Conservation (phyloP, 1,140 invertebrate genomes). For the Pseudachorutes palmiensis region DNA sequence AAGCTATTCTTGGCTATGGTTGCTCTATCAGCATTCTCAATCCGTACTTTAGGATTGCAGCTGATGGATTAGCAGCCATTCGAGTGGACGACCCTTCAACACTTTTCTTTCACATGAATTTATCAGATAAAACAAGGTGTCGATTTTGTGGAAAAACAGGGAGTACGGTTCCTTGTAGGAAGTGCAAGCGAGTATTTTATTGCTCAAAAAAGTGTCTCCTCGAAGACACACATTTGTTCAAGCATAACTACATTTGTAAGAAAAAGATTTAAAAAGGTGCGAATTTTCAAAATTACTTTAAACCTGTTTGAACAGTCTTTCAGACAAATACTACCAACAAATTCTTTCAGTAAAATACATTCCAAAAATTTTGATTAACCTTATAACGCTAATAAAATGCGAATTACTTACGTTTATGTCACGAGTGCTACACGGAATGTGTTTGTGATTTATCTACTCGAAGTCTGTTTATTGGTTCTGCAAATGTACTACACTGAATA, state of each 20-base stretch:
- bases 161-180: neutral
- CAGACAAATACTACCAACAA: too few species aligned
- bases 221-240: neutral
- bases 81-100: conserved; percentile 21
- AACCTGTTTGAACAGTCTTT: too few species aligned
- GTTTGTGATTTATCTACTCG: too few species aligned
- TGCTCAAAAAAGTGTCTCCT: conserved; percentile 20
- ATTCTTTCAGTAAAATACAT: too few species aligned
- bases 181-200: conserved; percentile 15
- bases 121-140: conserved; percentile 11
- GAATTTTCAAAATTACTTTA: too few species aligned
- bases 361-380: too few species aligned
- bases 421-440: too few species aligned
- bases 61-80: conserved; percentile 12
- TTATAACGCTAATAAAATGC: too few species aligned
- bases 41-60: conserved; percentile 15
- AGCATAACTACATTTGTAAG: conserved; percentile 18
- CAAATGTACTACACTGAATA: too few species aligned
- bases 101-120: neutral
- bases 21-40: conserved; percentile 21
- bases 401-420: too few species aligned
- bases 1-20: conserved; percentile 18
- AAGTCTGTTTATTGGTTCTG: too few species aligned
- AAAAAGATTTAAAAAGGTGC: conserved; percentile 2
- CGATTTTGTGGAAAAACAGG: conserved; percentile 20